A percentile compares a stretch with the other conserved stretches of the same genome.
phyloP scores from a whole-genome alignment of 2,888 invertebrate genomes.

The Schizotus pectinicornis region DNA sequence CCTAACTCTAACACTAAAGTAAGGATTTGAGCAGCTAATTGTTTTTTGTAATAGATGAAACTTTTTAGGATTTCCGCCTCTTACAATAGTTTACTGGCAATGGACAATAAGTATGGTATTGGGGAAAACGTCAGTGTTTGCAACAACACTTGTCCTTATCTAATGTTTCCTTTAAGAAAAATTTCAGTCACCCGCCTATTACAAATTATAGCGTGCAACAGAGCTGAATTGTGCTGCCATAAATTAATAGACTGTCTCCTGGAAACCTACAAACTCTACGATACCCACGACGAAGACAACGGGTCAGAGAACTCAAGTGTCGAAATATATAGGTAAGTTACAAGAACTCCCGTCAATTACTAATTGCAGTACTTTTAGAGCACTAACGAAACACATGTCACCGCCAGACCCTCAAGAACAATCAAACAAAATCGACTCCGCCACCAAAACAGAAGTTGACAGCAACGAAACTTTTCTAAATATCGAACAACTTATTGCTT shows the following conservation, averaged over 20 bases:
- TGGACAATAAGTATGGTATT: slow-evolving; percentile 65
- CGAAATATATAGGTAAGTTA: slow-evolving; percentile 71
- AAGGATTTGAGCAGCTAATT: slow-evolving; percentile 34
- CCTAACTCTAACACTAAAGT: slow-evolving; percentile 65
- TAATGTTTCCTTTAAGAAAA: slow-evolving; percentile 72
- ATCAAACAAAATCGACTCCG: slow-evolving; percentile 30
- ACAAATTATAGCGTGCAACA: slow-evolving; percentile 73
- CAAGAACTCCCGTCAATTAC: neutral
- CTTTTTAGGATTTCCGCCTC: slow-evolving; percentile 65
- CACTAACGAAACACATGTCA: slow-evolving; percentile 74
- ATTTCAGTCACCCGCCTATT: slow-evolving; percentile 76
- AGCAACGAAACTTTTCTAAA: slow-evolving; percentile 58
- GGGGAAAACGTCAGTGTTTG: slow-evolving; percentile 68
- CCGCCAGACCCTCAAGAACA: slow-evolving; percentile 49
- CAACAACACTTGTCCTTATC: slow-evolving; percentile 77
- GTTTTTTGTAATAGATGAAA: neutral
- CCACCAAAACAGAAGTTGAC: slow-evolving; percentile 41
- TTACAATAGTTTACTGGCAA: slow-evolving; percentile 67
- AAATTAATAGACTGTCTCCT: slow-evolving; percentile 74
- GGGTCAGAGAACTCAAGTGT: slow-evolving; percentile 71
- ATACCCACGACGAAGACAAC: slow-evolving; percentile 60
- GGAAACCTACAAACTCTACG: slow-evolving; percentile 68
- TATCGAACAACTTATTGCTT: slow-evolving; percentile 69
- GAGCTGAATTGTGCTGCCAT: slow-evolving; percentile 73
- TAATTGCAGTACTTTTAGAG: slow-evolving; percentile 56